Conservation (phyloP, 1,140 invertebrate genomes). For the Neodiprion lecontei region DNA sequence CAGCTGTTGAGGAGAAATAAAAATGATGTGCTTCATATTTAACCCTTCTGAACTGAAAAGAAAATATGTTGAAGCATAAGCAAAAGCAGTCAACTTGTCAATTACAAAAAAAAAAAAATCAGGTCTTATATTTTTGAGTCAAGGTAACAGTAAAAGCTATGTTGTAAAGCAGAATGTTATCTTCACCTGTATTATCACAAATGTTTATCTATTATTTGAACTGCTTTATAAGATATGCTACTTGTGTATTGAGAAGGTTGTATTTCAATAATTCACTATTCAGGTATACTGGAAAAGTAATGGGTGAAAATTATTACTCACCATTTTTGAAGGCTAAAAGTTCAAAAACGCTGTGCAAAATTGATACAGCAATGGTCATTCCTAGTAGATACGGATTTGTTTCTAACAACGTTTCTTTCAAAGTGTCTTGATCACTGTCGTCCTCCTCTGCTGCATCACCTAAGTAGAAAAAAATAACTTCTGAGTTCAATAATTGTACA, state of each 20-base stretch:
- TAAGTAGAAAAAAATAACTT: slow-evolving; percentile 22
- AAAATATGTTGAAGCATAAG: background rate
- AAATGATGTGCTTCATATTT: background rate
- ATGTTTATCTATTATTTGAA: background rate
- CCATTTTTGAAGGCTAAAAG: slow-evolving; percentile 99
- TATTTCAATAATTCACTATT: slow-evolving; percentile 3
- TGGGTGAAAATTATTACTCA: slow-evolving; percentile 46
- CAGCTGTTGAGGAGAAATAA: no score
- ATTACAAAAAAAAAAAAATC: no score
- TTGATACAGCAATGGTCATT: slow-evolving; percentile 90
- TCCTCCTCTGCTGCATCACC: slow-evolving; percentile 69
- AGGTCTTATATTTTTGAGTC: no score
- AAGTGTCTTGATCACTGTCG: slow-evolving; percentile 94
- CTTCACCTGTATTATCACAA: background rate
- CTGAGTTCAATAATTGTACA: slow-evolving; percentile 13
- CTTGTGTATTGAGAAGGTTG: background rate
- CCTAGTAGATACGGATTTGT: slow-evolving; percentile 96
- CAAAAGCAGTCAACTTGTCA: no score
- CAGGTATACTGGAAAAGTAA: background rate
- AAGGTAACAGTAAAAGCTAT: no score
- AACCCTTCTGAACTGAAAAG: background rate
- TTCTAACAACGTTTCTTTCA: slow-evolving; percentile 96
- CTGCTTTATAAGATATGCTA: background rate
- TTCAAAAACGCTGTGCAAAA: slow-evolving; percentile 98
- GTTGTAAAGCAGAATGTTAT: no score